These are phyloP conservation scores for Antechinus flavipes DNA, from an alignment of 2,113 vertebrate species.

Conservation along the genomic window DNA sequence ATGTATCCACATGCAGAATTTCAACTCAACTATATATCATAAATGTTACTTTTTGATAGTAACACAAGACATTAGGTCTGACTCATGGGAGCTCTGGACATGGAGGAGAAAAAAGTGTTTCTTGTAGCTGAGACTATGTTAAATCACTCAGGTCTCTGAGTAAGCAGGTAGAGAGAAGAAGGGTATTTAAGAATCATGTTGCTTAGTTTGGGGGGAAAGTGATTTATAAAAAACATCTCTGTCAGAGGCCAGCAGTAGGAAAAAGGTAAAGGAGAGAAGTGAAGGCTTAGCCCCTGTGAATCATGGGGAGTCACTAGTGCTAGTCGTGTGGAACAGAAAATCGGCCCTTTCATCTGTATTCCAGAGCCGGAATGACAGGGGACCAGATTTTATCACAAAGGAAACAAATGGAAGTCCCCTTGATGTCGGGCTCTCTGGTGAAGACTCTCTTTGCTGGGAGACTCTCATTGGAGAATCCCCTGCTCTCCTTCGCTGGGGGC, in stretches of 20 bases:
- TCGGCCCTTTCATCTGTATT: neutral
- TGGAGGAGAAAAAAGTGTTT: neutral
- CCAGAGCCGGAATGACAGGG: neutral
- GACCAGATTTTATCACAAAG: neutral
- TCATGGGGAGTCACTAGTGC: constrained; percentile 59
- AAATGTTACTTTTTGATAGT: neutral
- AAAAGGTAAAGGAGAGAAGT: constrained; percentile 28
- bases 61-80: neutral
- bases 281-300: constrained; percentile 35
- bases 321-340: constrained; percentile 20
- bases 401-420: neutral
- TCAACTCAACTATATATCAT: neutral
- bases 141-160: neutral
- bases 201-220: neutral
- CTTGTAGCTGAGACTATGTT: neutral
- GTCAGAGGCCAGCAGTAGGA: neutral
- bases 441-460: neutral
- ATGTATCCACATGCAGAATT: neutral
- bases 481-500: constrained; percentile 9
- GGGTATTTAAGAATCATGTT: neutral
- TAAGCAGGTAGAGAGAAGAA: neutral
- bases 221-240: neutral
- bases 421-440: neutral
- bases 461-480: constrained; percentile 29
- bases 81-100: too few relatives aligned